Percentiles rank a stretch among this genome's conserved stretches.
Evolutionary conservation across 2,113 vertebrate species (phyloP).

Genomic region (Sinocyclocheilus anophthalmus): DNA sequence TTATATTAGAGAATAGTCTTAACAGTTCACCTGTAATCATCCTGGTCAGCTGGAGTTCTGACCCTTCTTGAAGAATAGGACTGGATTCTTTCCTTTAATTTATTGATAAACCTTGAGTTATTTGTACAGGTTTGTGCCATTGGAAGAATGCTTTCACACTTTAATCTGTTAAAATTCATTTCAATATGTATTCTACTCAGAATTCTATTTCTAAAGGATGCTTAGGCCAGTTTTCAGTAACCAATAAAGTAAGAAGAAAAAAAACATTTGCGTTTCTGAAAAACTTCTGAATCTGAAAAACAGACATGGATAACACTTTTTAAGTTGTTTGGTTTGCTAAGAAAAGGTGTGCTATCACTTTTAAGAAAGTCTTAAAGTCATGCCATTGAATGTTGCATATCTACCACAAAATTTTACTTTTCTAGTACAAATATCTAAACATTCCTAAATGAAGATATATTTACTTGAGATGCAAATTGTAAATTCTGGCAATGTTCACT

Average conservation of each 20-base stretch:
- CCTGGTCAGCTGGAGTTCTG: slow-evolving; percentile 30
- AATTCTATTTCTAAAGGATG: not conserved
- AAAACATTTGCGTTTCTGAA: not conserved
- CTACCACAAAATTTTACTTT: too few relatives aligned
- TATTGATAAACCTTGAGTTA: slow-evolving; percentile 19
- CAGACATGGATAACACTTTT: not conserved
- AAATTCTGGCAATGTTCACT: too few relatives aligned
- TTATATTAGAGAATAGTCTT: not conserved
- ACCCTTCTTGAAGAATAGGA: not conserved
- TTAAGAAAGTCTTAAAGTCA: not conserved
- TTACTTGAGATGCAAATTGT: too few relatives aligned
- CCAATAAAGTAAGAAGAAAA: not conserved
- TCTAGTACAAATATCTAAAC: too few relatives aligned
- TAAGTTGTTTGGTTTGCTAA: not conserved
- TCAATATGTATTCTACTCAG: not conserved
- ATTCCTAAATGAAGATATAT: too few relatives aligned
- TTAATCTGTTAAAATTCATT: not conserved
- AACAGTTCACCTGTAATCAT: not conserved
- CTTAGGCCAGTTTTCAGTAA: not conserved
- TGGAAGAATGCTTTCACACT: not conserved
- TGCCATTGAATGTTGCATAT: too few relatives aligned
- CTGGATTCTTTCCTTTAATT: slow-evolving; percentile 22
- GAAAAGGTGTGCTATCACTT: not conserved
- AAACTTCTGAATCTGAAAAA: not conserved
- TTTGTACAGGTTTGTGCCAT: slow-evolving; percentile 18